These are phyloP conservation scores for Myotis daubentonii DNA, from an alignment of 2,797 vertebrate genomes.

Conservation along the genomic window DNA sequence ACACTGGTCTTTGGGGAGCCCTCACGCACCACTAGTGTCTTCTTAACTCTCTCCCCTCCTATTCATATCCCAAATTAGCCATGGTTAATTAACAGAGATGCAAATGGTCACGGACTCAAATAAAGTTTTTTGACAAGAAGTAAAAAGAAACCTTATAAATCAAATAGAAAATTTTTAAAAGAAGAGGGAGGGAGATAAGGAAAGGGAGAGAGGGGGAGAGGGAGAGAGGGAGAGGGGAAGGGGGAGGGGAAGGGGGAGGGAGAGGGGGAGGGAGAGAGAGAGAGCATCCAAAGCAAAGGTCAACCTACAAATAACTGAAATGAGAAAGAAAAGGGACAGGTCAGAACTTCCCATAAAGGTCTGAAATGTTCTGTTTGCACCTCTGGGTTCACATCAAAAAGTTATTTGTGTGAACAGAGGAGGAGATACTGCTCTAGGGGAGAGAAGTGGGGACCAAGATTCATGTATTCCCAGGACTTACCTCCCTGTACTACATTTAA, in stretches of 20 bases:
- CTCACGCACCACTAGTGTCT: constrained; percentile 50
- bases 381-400: background rate
- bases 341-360: background rate
- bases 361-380: background rate
- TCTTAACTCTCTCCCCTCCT: constrained; percentile 66
- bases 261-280: background rate
- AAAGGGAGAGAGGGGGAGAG: no score
- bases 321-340: background rate
- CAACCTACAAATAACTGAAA: constrained; percentile 18
- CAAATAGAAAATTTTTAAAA: background rate
- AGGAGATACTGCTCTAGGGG: background rate
- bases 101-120: background rate
- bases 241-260: no score
- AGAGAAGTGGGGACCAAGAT: background rate
- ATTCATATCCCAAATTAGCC: constrained; percentile 11
- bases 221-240: fast-evolving
- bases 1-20: constrained; percentile 53
- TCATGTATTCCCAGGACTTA: background rate
- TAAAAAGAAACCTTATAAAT: constrained; percentile 44
- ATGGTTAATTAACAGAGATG: constrained; percentile 12
- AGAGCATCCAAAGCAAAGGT: constrained; percentile 28
- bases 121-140: constrained; percentile 44
- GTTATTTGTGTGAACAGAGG: background rate
- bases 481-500: background rate
- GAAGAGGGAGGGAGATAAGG: no score